Evolutionary conservation across 2,797 vertebrate species (phyloP).

Genomic region (Karalla daura): DNA sequence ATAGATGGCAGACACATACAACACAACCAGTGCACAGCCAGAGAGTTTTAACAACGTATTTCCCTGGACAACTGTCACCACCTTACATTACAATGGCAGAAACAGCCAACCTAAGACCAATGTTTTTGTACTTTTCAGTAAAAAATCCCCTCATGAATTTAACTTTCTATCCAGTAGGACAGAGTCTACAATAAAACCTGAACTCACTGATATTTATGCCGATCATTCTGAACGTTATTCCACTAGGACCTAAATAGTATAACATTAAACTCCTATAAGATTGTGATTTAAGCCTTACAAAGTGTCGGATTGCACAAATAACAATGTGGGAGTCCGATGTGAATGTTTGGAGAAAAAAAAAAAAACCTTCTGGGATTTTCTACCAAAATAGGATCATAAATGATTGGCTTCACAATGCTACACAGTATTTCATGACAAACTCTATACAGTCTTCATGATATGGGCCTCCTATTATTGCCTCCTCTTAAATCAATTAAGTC

Average conservation of each 20-base stretch:
- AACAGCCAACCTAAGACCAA: conserved; percentile 38
- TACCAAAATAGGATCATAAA: conserved; percentile 46
- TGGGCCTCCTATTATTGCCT: conserved; percentile 33
- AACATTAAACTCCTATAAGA: conserved; percentile 23
- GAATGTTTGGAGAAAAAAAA: conserved; percentile 10
- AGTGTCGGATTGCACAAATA: conserved; percentile 49
- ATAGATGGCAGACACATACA: conserved; percentile 88
- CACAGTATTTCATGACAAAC: conserved; percentile 43
- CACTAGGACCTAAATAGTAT: conserved; percentile 22
- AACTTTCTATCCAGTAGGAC: conserved; percentile 30
- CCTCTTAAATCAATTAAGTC: conserved; percentile 62
- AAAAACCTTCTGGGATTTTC: conserved; percentile 26
- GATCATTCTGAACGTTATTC: conserved; percentile 37
- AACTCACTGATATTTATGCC: conserved; percentile 33
- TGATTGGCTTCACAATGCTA: conserved; percentile 24
- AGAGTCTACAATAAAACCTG: conserved; percentile 46
- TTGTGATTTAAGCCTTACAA: conserved; percentile 43
- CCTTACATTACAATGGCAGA: conserved; percentile 51
- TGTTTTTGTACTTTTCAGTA: conserved; percentile 27
- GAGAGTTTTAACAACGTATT: conserved; percentile 45
- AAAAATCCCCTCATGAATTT: conserved; percentile 37
- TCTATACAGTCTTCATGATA: conserved; percentile 39
- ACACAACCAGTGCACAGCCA: conserved; percentile 46
- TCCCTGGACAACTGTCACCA: conserved; percentile 56
- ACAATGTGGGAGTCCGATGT: conserved; percentile 35